A percentile compares a stretch with the other conserved stretches of the same genome.
Evolutionary conservation across 2,888 invertebrate species (phyloP).

Genomic region (Ornithoptera priamus): DNA sequence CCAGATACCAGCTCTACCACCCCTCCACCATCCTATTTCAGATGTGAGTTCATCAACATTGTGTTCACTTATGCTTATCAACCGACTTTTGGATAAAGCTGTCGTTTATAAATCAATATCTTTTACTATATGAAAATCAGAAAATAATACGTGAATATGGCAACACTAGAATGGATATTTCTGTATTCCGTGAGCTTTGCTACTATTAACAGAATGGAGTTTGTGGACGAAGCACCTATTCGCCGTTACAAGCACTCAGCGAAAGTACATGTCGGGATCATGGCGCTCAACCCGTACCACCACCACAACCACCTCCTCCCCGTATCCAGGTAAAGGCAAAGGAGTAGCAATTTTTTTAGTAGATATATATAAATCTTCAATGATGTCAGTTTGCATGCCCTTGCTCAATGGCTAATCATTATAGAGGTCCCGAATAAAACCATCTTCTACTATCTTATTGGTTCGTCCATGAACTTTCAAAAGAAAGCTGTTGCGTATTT

Average conservation of each 20-base stretch:
- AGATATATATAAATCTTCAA: background rate
- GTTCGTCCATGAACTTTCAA: background rate
- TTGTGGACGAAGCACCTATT: constrained; percentile 73
- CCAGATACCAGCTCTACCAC: constrained; percentile 49
- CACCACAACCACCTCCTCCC: constrained; percentile 73
- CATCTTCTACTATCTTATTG: background rate
- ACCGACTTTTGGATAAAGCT: background rate
- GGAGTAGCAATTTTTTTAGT: background rate
- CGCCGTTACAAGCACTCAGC: constrained; percentile 82
- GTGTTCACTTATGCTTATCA: background rate
- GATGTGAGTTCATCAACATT: constrained; percentile 23
- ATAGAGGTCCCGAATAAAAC: no score
- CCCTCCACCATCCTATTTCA: constrained; percentile 41
- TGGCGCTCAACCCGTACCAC: constrained; percentile 78
- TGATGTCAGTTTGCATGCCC: background rate
- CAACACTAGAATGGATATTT: background rate
- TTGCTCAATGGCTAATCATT: background rate
- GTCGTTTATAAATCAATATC: no score
- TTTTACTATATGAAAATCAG: no score
- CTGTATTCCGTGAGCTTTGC: background rate
- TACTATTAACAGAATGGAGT: constrained; percentile 46
- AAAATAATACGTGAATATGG: no score
- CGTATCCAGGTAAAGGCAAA: constrained; percentile 40
- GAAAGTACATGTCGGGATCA: constrained; percentile 85
- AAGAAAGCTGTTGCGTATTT: background rate